Conservation (phyloP, 2,797 vertebrate genomes). For the Heliangelus exortis region DNA sequence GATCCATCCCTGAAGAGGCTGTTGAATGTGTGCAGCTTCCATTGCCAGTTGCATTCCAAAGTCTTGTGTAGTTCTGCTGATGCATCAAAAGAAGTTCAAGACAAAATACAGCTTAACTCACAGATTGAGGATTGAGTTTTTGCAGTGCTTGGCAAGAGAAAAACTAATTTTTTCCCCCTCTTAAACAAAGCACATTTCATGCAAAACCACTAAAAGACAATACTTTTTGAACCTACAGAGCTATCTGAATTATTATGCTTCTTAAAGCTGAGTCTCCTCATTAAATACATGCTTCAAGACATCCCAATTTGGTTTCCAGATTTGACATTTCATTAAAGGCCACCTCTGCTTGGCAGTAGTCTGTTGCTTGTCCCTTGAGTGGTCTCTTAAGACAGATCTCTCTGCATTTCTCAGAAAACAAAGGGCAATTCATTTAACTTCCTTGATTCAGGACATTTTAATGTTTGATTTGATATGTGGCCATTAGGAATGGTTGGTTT, state of each 20-base stretch:
- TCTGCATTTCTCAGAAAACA: conserved; percentile 33
- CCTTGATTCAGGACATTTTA: conserved; percentile 2
- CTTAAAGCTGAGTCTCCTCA: not conserved
- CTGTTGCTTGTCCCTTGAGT: conserved; percentile 16
- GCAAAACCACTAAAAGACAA: not conserved
- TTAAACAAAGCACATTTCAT: not conserved
- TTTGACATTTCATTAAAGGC: conserved; percentile 63
- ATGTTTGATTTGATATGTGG: conserved; percentile 28
- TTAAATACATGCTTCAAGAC: conserved; percentile 20
- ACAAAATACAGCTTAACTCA: not conserved
- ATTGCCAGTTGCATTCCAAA: not conserved
- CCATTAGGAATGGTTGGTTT: not conserved
- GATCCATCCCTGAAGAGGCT: not conserved
- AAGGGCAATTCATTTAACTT: conserved; percentile 36
- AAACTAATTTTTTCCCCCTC: not conserved
- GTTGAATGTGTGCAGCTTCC: not conserved
- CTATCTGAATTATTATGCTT: not conserved
- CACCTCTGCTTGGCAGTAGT: not conserved
- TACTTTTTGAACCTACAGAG: not conserved
- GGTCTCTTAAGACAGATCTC: conserved; percentile 6
- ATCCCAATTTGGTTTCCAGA: conserved; percentile 13
- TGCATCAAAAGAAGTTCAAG: not conserved
- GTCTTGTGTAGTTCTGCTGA: not conserved
- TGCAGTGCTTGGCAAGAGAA: not conserved
- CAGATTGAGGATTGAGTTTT: not conserved